Evolutionary conservation across 2,888 invertebrate genomes (phyloP).

Genomic region (Folsomia candida): DNA sequence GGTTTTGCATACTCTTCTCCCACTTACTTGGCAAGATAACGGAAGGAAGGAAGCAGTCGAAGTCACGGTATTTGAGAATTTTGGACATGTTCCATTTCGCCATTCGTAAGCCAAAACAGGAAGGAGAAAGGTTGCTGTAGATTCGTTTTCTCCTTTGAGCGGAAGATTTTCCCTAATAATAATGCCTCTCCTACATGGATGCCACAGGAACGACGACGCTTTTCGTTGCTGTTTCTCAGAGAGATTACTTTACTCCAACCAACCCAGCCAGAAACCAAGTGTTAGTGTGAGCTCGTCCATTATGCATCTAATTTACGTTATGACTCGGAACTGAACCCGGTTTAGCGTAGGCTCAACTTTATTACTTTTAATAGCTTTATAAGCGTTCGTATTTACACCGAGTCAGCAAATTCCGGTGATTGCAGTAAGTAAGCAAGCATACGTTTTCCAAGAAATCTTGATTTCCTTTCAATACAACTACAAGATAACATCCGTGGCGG

Average conservation of each 20-base stretch:
- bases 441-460: constrained; percentile 4
- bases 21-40: not conserved
- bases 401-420: not conserved
- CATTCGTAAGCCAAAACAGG: no score
- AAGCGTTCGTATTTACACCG: constrained; percentile 17
- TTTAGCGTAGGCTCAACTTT: constrained; percentile 7
- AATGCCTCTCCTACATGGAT: not conserved
- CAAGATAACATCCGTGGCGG: not conserved
- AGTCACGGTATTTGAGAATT: constrained; percentile 9
- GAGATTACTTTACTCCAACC: not conserved
- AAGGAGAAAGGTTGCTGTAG: constrained; percentile 4
- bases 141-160: not conserved
- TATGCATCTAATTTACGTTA: constrained; percentile 16
- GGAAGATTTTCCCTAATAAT: not conserved
- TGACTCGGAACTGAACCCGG: constrained; percentile 7
- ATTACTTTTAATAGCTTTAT: constrained; percentile 19
- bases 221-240: not conserved
- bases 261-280: constrained; percentile 8
- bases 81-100: constrained; percentile 16
- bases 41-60: constrained; percentile 1
- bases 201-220: no score
- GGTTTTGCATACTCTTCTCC: not conserved
- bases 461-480: not conserved
- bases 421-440: not conserved
- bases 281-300: not conserved